Conservation (phyloP, 1,140 invertebrate genomes). For the Spodoptera litura region DNA sequence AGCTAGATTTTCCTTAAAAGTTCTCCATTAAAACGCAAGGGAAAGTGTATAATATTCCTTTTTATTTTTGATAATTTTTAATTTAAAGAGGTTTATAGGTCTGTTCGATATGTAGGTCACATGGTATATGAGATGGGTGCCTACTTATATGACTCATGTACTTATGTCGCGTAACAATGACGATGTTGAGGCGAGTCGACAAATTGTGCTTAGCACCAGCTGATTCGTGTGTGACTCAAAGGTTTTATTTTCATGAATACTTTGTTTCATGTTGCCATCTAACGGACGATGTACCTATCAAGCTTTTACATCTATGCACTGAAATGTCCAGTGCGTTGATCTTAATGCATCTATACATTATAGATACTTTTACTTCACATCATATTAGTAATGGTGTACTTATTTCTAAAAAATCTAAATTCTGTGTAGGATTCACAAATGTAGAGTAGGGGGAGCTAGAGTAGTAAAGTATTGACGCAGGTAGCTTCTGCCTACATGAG, state of each 20-base stretch:
- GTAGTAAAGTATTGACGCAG: neutral
- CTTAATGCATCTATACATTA: too few relatives aligned
- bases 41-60: neutral
- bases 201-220: conserved; percentile 22
- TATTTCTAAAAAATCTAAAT: too few relatives aligned
- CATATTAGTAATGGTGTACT: too few relatives aligned
- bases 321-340: too few relatives aligned
- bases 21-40: neutral
- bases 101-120: conserved; percentile 43
- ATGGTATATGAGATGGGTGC: conserved; percentile 18
- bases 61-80: neutral
- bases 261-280: too few relatives aligned
- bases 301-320: too few relatives aligned
- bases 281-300: too few relatives aligned
- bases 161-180: conserved; percentile 42
- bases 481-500: neutral
- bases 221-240: conserved; percentile 21
- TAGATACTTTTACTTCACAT: too few relatives aligned
- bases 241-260: neutral
- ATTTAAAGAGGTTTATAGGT: conserved; percentile 29
- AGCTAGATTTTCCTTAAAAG: conserved; percentile 1
- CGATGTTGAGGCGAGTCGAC: conserved; percentile 24
- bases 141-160: conserved; percentile 16
- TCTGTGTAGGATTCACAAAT: too few relatives aligned
- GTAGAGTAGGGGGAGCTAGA: too few relatives aligned